Percentiles rank a stretch among this genome's conserved stretches.
phyloP scores from a whole-genome alignment of 2,797 vertebrate genomes.

The Hapalemur alaotrensis region DNA sequence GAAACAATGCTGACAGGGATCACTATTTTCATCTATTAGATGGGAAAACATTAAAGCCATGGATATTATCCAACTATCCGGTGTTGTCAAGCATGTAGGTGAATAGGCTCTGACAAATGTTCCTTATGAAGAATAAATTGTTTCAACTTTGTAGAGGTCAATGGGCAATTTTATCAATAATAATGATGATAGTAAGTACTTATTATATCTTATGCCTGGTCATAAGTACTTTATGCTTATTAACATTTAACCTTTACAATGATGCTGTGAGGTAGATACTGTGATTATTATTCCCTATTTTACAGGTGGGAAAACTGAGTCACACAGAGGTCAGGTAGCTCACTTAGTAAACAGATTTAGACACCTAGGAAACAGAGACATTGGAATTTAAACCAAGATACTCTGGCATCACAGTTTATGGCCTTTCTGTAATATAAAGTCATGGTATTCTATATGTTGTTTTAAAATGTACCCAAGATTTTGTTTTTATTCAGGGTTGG shows the following conservation, averaged over 20 bases:
- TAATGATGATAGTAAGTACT: neutral
- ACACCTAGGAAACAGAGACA: neutral
- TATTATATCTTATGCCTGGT: neutral
- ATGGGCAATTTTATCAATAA: neutral
- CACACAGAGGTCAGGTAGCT: neutral
- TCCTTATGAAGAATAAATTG: slow-evolving; percentile 1
- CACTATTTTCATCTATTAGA: neutral
- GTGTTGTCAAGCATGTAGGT: neutral
- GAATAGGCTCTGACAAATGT: neutral
- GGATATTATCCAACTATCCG: neutral
- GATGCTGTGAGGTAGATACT: neutral
- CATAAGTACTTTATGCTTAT: neutral
- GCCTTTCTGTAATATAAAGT: neutral
- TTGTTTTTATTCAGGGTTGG: neutral
- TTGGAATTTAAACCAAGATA: neutral
- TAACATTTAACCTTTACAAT: neutral
- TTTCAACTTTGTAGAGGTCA: neutral
- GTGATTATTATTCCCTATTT: neutral
- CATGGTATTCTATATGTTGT: neutral
- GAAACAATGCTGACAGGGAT: neutral
- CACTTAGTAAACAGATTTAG: neutral
- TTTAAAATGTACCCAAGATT: neutral
- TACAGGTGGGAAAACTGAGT: neutral
- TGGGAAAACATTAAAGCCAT: neutral
- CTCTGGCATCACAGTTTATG: neutral